phyloP scores from a whole-genome alignment of 2,888 invertebrate species.

The Seira ritae region DNA sequence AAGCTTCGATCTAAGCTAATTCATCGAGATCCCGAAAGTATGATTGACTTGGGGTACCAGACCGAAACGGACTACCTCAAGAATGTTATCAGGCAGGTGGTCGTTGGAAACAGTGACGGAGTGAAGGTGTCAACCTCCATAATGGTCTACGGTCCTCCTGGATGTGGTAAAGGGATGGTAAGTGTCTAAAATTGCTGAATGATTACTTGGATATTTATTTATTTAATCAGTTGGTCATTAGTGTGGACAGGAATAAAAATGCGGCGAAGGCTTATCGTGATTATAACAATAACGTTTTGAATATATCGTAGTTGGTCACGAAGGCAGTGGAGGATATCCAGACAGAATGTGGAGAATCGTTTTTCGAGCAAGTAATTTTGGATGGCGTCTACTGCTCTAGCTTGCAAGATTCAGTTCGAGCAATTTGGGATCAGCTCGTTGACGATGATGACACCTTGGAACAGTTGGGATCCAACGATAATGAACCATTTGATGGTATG shows the following conservation, averaged over 20 bases:
- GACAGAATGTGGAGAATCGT: conserved; percentile 24
- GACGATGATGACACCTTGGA: conserved; percentile 28
- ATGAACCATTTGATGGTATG: conserved; percentile 58
- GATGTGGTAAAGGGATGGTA: conserved; percentile 63
- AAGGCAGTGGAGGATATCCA: conserved; percentile 33
- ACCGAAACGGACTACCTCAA: conserved; percentile 50
- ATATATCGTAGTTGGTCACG: conserved; percentile 70
- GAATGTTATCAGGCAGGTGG: conserved; percentile 46
- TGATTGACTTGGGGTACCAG: conserved; percentile 30
- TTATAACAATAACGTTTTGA: too few species aligned
- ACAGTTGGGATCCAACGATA: conserved; percentile 1
- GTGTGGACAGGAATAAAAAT: neutral
- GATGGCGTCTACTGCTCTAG: conserved; percentile 66
- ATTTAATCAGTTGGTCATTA: neutral
- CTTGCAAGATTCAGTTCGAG: conserved; percentile 59
- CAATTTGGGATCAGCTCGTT: conserved; percentile 53
- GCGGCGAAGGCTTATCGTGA: too few species aligned
- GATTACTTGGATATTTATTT: neutral
- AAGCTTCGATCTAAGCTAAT: neutral
- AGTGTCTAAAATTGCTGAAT: neutral
- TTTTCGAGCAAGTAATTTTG: conserved; percentile 2
- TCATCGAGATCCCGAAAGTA: neutral
- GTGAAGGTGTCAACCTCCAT: conserved; percentile 55
- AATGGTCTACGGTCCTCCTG: conserved; percentile 63
- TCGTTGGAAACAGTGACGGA: conserved; percentile 51